phyloP scores from a whole-genome alignment of 2,888 invertebrate genomes.

The Nezara viridula region DNA sequence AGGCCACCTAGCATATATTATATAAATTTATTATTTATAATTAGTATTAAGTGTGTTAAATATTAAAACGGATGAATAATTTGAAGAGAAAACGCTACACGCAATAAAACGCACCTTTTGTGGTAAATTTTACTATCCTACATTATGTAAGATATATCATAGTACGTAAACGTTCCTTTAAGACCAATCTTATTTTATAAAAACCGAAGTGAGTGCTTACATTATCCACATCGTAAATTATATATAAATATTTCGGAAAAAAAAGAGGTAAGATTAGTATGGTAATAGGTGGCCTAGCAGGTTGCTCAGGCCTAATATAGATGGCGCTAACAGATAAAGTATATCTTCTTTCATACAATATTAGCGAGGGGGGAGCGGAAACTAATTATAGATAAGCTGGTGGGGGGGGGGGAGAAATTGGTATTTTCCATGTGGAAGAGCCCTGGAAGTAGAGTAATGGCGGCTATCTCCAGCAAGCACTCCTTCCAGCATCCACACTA shows the following conservation, averaged over 20 bases:
- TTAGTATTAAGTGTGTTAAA: too few species aligned
- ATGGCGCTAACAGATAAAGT: not conserved
- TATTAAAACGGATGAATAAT: too few species aligned
- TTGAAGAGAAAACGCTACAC: too few species aligned
- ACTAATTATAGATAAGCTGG: slow-evolving; percentile 17
- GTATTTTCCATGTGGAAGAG: slow-evolving; percentile 18
- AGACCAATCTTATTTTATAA: too few species aligned
- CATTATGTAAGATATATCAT: too few species aligned
- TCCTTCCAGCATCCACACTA: too few species aligned
- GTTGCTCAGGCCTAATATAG: not conserved
- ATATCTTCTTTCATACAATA: slow-evolving; percentile 17
- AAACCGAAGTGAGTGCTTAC: not conserved
- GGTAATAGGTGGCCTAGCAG: not conserved
- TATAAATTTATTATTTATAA: too few species aligned
- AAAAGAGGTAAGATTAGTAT: not conserved
- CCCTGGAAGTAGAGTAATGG: not conserved
- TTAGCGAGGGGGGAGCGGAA: not conserved
- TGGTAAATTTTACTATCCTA: too few species aligned
- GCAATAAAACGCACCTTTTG: too few species aligned
- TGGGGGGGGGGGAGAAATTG: not conserved
- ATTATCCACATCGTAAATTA: not conserved
- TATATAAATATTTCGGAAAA: not conserved
- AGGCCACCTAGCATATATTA: too few species aligned
- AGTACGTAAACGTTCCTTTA: too few species aligned
- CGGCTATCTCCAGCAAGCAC: not conserved